Percentiles rank a stretch among this genome's conserved stretches.
phyloP scores from a whole-genome alignment of 1,140 invertebrate species.

The Neodiprion lecontei region DNA sequence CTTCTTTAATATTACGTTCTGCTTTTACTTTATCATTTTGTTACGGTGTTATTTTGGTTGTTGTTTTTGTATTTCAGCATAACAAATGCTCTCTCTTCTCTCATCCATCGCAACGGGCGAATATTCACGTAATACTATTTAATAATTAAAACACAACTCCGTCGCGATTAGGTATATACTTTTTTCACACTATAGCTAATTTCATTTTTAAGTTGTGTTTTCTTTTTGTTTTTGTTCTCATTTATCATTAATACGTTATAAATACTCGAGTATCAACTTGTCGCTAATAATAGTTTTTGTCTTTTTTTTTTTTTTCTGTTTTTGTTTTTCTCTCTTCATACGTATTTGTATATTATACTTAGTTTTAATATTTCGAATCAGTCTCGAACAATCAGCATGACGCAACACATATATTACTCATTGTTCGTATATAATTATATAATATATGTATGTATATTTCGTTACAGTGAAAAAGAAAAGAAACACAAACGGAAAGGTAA shows the following conservation, averaged over 20 bases:
- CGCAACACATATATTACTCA: constrained; percentile 4
- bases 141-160: not conserved
- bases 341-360: not conserved
- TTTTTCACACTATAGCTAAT: not conserved
- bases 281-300: not conserved
- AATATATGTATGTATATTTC: constrained; percentile 1
- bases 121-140: not conserved
- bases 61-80: too few relatives aligned
- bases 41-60: too few relatives aligned
- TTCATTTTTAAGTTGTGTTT: not conserved
- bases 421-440: too few relatives aligned
- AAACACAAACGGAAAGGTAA: not conserved
- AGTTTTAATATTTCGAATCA: constrained; percentile 15
- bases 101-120: not conserved
- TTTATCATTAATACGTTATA: not conserved
- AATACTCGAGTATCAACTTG: not conserved
- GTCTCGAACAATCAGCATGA: constrained; percentile 9
- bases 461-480: not conserved
- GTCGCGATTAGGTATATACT: not conserved
- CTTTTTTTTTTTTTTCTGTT: not conserved
- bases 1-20: too few relatives aligned
- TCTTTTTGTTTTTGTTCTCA: not conserved
- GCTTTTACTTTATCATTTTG: too few relatives aligned
- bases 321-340: not conserved
- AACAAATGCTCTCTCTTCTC: not conserved